Percentiles rank a stretch among this genome's conserved stretches.
Evolutionary conservation across 1,140 invertebrate species (phyloP).

Genomic region (Drosophila guanche): DNA sequence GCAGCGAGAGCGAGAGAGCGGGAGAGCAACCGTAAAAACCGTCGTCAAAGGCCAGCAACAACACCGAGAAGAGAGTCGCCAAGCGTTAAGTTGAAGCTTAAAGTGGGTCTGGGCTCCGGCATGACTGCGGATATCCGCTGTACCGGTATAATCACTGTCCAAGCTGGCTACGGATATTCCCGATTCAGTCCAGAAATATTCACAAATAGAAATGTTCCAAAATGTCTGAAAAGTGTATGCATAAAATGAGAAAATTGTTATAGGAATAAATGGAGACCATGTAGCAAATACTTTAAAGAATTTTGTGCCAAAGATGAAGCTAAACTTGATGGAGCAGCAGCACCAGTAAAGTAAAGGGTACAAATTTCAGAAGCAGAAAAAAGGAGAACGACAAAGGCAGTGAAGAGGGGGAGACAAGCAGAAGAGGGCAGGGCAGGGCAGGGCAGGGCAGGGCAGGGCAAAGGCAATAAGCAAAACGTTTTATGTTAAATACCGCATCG

Average conservation of each 20-base stretch:
- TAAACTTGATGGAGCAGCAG: too few species aligned
- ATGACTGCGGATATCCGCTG: conserved; percentile 32
- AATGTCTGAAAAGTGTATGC: too few species aligned
- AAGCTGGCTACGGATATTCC: neutral
- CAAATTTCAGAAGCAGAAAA: neutral
- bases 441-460: neutral
- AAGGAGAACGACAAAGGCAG: neutral
- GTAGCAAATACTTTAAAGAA: too few species aligned
- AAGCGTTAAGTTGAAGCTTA: conserved; percentile 38
- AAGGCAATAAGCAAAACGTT: conserved; percentile 56
- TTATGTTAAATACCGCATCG: conserved; percentile 67
- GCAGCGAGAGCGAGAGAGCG: neutral
- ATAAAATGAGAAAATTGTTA: too few species aligned
- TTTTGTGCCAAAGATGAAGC: too few species aligned
- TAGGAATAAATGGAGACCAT: too few species aligned
- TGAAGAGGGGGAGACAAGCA: neutral
- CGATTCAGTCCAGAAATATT: too few species aligned
- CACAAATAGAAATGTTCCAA: too few species aligned
- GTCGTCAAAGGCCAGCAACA: conserved; percentile 3
- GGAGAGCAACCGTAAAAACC: neutral
- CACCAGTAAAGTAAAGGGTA: too few species aligned
- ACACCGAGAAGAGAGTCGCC: conserved; percentile 4
- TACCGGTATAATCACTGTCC: conserved; percentile 7
- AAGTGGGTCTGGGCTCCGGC: conserved; percentile 18
- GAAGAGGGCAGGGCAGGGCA: neutral